Percentiles rank a stretch among this genome's conserved stretches.
phyloP scores from a whole-genome alignment of 2,888 invertebrate species.

The Cephus rjabovi region DNA sequence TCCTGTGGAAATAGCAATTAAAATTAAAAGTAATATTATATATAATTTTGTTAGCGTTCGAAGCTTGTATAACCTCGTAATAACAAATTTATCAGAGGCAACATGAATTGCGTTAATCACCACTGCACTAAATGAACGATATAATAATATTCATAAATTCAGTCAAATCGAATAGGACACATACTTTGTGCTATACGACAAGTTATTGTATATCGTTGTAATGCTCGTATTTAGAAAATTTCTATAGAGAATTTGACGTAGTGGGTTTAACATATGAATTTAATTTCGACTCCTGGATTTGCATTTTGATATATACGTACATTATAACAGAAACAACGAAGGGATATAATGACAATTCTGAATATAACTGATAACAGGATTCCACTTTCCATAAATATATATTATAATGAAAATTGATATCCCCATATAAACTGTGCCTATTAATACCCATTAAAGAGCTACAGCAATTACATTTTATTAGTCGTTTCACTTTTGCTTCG shows the following conservation, averaged over 20 bases:
- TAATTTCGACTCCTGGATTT: background rate
- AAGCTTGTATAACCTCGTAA: background rate
- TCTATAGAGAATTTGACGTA: background rate
- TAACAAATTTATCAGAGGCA: too few relatives aligned
- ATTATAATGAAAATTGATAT: background rate
- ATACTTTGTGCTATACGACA: background rate
- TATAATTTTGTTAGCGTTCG: background rate
- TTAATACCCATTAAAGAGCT: background rate
- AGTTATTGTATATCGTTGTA: background rate
- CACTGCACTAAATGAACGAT: background rate
- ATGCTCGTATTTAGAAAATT: background rate
- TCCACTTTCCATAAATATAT: background rate
- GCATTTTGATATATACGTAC: background rate
- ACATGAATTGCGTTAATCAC: background rate
- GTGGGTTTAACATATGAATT: background rate
- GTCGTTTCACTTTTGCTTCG: background rate
- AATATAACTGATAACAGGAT: background rate
- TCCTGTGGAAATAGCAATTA: background rate
- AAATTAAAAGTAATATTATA: background rate
- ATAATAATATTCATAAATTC: background rate
- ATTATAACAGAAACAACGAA: background rate
- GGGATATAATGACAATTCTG: background rate
- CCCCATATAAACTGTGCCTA: background rate
- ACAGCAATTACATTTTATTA: background rate
- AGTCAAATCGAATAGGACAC: background rate